Base-by-base conservation (phyloP, 2,797 vertebrate genomes). In the Mus minutoides region DNA sequence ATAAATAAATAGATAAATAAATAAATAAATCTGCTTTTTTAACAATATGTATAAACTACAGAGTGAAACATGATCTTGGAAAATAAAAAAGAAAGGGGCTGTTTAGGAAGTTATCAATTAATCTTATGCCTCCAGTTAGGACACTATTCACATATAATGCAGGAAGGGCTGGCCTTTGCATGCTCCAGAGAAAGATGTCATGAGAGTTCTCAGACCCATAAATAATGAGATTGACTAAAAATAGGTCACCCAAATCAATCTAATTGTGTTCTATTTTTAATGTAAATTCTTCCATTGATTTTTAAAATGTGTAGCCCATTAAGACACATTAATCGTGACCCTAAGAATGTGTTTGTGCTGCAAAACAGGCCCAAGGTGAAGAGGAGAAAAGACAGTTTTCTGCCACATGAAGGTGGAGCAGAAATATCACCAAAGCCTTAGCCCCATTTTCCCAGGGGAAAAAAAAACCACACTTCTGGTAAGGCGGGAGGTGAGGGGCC, bases 181-280 rank as follows among this genome's bases (percentile, higher is more conserved):
- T 52, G 19, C 29, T 89, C 60, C 84, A 40, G 64, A 92, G 76
- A 75, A 91, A 88, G 34, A 79, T 26, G 46, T 34, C 75, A 60
- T 90, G 88, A 94, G 79, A 96, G 43, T 94, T 77, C 95, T 88
- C 94, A 95, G 92, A 82, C 52, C 89, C 95, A 90, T 83, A 95
- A 97, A 96, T 97, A 97, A 96, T 92, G 80, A 91, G 75, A 29
- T 52, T 94, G 95, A 97, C 96, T 97, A 97, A 98, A 98, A 97
- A 97, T 97, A 97, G 97, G 97, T 93, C 97, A 96, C 24, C 84
- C 31, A 67, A 97, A 96, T 95, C 89, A 88, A 95, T n/a, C 97
- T 97, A 97, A 96, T 75, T 95, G 97, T 94, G 64, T 97, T 97
- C 97, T 97, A 96, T 97, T 97, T 98, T 97, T 97, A 94, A 97